A percentile compares a stretch with the other conserved stretches of the same genome.
phyloP scores from a whole-genome alignment of 2,113 vertebrate genomes.

The Pteronura brasiliensis region DNA sequence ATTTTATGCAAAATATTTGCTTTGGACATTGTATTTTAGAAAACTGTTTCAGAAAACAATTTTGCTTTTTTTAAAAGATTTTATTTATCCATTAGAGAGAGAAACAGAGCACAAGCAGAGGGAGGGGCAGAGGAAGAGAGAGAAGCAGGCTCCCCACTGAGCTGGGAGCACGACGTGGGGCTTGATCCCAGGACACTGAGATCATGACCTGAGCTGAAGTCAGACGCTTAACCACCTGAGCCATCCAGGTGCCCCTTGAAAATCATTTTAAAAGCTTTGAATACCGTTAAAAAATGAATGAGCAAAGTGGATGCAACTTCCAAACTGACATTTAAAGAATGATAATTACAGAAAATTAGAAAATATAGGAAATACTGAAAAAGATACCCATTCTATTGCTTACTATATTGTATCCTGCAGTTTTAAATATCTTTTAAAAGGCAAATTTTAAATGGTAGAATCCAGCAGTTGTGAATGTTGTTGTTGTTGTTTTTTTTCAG shows the following conservation, averaged over 20 bases:
- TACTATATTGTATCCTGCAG: not conserved
- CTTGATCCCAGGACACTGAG: no score
- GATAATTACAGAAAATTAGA: not conserved
- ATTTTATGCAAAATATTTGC: not conserved
- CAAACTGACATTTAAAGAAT: slow-evolving; percentile 5
- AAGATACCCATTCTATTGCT: not conserved
- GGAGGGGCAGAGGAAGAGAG: no score
- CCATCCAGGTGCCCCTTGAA: not conserved
- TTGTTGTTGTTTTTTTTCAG: not conserved
- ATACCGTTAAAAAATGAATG: slow-evolving; percentile 4
- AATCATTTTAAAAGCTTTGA: slow-evolving; percentile 15
- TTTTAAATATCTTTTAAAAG: not conserved
- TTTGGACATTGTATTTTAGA: slow-evolving; percentile 13
- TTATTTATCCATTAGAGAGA: no score
- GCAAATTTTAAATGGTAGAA: not conserved
- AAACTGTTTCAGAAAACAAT: not conserved
- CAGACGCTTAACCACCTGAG: no score
- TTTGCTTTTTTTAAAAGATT: slow-evolving; percentile 28
- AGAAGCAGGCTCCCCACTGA: no score
- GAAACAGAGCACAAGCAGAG: no score
- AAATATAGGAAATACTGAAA: not conserved
- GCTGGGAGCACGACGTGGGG: no score
- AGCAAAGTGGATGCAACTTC: not conserved
- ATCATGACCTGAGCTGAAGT: no score
- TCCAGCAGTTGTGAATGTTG: not conserved